These are phyloP conservation scores for Chaetodon trifascialis DNA, from an alignment of 2,113 vertebrate species.

Conservation along the genomic window DNA sequence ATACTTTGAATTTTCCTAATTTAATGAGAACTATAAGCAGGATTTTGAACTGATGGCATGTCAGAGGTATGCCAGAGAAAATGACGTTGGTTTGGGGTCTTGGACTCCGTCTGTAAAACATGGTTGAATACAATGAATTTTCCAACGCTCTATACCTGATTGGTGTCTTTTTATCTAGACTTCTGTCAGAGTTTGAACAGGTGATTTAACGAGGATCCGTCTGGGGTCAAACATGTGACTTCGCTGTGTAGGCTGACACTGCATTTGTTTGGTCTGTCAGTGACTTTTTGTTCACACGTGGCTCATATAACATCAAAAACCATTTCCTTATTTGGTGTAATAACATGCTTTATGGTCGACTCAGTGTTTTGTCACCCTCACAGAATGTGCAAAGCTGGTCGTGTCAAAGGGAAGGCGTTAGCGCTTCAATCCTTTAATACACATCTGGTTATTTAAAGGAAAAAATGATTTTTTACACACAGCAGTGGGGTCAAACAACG, in stretches of 20 bases:
- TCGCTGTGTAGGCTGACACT: background rate
- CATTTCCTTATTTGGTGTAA: background rate
- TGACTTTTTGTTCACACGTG: background rate
- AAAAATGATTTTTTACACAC: background rate
- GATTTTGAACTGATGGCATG: background rate
- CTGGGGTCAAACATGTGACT: background rate
- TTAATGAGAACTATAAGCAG: background rate
- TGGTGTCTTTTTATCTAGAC: background rate
- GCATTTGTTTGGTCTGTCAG: background rate
- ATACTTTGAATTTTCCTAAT: conserved; percentile 8
- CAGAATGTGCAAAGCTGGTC: background rate
- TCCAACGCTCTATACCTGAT: conserved; percentile 1
- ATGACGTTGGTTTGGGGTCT: conserved; percentile 11
- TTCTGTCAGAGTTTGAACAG: background rate
- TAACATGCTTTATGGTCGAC: background rate
- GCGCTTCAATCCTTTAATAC: background rate
- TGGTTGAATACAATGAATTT: conserved; percentile 31
- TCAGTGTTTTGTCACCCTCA: background rate
- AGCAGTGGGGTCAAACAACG: background rate
- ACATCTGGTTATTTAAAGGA: background rate
- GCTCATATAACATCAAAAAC: background rate
- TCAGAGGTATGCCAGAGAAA: background rate
- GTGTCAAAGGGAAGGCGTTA: background rate
- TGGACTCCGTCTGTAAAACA: conserved; percentile 4
- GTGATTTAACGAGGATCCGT: background rate